Base-by-base conservation (phyloP, 2,888 invertebrate species). In the Pandemis corylana region DNA sequence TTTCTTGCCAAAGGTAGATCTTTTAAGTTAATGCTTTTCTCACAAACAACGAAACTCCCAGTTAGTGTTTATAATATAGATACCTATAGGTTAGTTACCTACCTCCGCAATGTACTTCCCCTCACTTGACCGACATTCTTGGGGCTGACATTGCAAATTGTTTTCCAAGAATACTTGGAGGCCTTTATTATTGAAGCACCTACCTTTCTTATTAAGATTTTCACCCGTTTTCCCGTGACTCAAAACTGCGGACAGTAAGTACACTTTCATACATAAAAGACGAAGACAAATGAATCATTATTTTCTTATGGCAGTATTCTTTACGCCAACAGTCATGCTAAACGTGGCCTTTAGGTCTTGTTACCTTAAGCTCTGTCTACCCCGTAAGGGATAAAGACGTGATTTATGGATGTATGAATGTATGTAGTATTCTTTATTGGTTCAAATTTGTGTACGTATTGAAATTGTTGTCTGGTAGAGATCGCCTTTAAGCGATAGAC, bases 81-180 rank as follows among this genome's bases (percentile, higher is more conserved):
- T 56, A 20, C 6, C 13, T 56, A 15, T 15, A 20, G 7, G 15
- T 15, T 56, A 15, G 53, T 56, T 15, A 56, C 15, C 53, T 9
- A 56, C 53, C 53, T 56, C 53, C 7, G 53, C 61, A 36, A 61
- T 61, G 61, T 46, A 28, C 65, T 20, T 65, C 20, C 64, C 65
- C 20, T 49, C 73, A 73, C 68, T 73, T 73, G 73, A 73, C 73
- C 73, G 64, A 73, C 73, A 59, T 73, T 72, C 68, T 64, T 44
- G 44, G 56, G 59, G n/a, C 62, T 67, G 72, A 62, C 68, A 68
- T 64, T 72, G 68, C 69, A 73, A 73, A 73, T 68, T 73, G 69
- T 73, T 64, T 65, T 42, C 59, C 44, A 59, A 73, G 73, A 20
- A 69, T 59, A 59, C 73, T 73, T 46, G 20, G 53, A 49, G 66